Base-by-base conservation (phyloP, 2,113 vertebrate genomes). In the Heptranchias perlo region DNA sequence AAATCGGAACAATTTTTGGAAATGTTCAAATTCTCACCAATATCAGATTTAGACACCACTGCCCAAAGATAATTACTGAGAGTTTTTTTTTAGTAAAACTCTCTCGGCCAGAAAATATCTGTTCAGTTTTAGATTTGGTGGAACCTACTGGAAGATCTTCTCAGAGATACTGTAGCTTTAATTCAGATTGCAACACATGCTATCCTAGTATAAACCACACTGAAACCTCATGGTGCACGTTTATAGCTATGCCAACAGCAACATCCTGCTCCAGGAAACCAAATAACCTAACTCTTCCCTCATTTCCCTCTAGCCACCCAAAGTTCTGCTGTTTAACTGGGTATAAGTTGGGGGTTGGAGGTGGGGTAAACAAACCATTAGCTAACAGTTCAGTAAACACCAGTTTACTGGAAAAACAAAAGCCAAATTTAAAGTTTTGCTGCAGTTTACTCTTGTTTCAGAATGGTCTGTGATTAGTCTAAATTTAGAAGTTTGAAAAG, bases 241-340 rank as follows among this genome's bases (percentile, higher is more conserved):
- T 89, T 89, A 89, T 89, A 52, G 8, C 10, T 89, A 31, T 54
- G 11, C 10, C 39, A 54, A 52, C 21, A 31, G 84, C 23, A 52
- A 54, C 49, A 89, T 54, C 86, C 86, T 89, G 49, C 86, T 54
- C 86, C 86, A 89, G 86, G 47, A 89, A 89, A 89, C 86, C 44
- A 54, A 89, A 54, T 89, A 52, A 89, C 86, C 86, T 14, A 89
- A 89, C 11, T 52, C 49, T 54, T 31, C 86, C 28, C 49, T 14
- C 86, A 54, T 89, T 89, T 89, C 49, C 86, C 47, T 86, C 13
- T 23, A 89, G 47, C 47, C 10, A 89, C 25, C 25, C 47, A 89
- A 89, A 89, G 13, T 52, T 89, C 86, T 89, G 47, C 25, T 52
- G 10, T 89, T 89, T 52, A 54, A 89, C 3, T 89, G 8, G 49